Conservation (phyloP, 2,113 vertebrate genomes). For the Laticauda laticaudata region DNA sequence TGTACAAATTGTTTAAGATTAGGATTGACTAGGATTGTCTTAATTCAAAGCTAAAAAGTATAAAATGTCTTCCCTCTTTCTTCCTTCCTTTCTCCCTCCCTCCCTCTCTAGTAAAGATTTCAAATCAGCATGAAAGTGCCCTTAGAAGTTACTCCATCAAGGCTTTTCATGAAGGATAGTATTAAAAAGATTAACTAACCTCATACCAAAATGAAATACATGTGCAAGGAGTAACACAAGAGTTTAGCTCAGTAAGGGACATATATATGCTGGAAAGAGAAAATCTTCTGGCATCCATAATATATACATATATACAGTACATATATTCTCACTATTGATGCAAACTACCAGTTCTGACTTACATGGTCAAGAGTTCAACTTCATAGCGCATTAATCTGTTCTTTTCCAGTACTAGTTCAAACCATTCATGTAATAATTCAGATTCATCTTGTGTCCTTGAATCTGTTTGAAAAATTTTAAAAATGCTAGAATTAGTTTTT, state of each 20-base stretch:
- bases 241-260: constrained; percentile 65
- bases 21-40: background rate
- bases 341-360: constrained; percentile 64
- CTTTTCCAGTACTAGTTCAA: constrained; percentile 91
- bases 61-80: background rate
- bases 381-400: constrained; percentile 89
- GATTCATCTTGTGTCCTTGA: constrained; percentile 78
- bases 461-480: constrained; percentile 73
- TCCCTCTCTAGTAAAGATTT: background rate
- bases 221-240: constrained; percentile 59
- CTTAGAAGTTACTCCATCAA: background rate
- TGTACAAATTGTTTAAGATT: background rate
- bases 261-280: constrained; percentile 53
- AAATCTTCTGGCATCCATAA: constrained; percentile 15
- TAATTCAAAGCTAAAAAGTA: background rate
- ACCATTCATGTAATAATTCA: constrained; percentile 88
- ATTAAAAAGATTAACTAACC: background rate
- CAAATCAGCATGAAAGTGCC: background rate
- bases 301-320: constrained; percentile 9
- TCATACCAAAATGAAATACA: constrained; percentile 55
- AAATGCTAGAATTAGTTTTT: constrained; percentile 52
- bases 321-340: constrained; percentile 20
- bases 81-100: background rate
- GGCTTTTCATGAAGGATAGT: background rate
- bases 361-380: constrained; percentile 84